Conservation (phyloP, 2,888 invertebrate genomes). For the Marasmarcha lunaedactyla region DNA sequence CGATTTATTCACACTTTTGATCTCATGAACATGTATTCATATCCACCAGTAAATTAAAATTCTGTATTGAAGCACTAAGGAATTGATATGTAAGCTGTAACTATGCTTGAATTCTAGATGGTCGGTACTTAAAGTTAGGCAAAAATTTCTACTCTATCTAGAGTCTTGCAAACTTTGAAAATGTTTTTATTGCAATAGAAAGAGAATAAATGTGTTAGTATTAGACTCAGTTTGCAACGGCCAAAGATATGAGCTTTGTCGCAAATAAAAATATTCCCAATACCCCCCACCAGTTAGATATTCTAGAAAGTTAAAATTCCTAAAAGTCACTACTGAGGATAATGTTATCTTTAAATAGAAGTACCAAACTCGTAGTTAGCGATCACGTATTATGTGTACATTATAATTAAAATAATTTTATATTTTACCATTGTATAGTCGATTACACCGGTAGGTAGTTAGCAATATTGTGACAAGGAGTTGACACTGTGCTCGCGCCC, state of each 20-base stretch:
- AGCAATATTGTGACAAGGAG: conserved; percentile 47
- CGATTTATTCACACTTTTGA: no score
- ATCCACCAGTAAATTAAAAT: conserved; percentile 19
- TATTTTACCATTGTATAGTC: conserved; percentile 70
- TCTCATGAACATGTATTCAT: neutral
- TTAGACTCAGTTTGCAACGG: conserved; percentile 2
- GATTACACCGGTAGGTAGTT: conserved; percentile 56
- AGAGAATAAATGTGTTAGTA: neutral
- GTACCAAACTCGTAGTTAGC: conserved; percentile 68
- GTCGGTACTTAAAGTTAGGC: conserved; percentile 45
- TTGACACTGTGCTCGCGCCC: conserved; percentile 33
- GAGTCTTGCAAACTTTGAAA: neutral
- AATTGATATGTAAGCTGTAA: conserved; percentile 58
- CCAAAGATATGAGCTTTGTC: conserved; percentile 38
- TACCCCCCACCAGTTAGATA: conserved; percentile 51
- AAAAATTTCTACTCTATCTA: conserved; percentile 25
- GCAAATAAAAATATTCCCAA: conserved; percentile 22
- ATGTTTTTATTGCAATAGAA: neutral
- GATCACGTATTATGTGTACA: conserved; percentile 64
- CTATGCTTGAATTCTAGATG: conserved; percentile 49
- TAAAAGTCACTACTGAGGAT: conserved; percentile 37
- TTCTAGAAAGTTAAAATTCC: conserved; percentile 14
- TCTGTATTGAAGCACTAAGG: conserved; percentile 47
- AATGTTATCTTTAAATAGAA: conserved; percentile 45
- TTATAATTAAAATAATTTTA: conserved; percentile 64